Percentiles rank a stretch among this genome's conserved stretches.
Evolutionary conservation across 92 coral and sea anemone species (phyloP).

Genomic region (Phenganax subtilis): DNA sequence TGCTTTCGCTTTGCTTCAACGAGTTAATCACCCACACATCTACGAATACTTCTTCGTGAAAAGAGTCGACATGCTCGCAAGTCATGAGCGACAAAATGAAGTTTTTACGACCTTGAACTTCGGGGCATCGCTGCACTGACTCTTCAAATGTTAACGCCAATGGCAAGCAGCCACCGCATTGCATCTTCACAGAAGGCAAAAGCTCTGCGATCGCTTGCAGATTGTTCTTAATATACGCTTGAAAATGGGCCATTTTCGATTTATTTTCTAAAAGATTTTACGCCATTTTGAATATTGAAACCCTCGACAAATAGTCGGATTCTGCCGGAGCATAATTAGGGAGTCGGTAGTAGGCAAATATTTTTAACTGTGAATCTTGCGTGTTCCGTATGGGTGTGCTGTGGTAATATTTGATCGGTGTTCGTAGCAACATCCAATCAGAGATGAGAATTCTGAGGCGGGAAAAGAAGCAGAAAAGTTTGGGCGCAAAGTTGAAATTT

Average conservation of each 20-base stretch:
- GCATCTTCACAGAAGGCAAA: conserved; percentile 29
- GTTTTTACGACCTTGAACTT: not conserved
- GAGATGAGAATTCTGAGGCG: no score
- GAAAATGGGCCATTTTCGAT: conserved; percentile 27
- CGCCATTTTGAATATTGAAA: conserved; percentile 29
- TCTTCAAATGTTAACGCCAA: conserved; percentile 38
- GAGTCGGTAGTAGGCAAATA: not conserved
- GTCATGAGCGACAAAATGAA: conserved; percentile 30
- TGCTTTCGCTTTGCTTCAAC: conserved; percentile 13
- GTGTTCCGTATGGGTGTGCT: no score
- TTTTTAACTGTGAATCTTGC: no score
- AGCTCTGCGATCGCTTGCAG: conserved; percentile 24
- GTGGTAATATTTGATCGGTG: no score
- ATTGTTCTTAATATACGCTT: conserved; percentile 35
- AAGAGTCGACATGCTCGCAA: conserved; percentile 33
- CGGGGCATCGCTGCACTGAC: conserved; percentile 34
- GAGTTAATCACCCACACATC: conserved; percentile 35
- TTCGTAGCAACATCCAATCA: no score
- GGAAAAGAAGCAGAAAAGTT: no score
- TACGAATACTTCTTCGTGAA: conserved; percentile 24
- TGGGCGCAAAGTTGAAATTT: no score
- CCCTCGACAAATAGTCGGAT: not conserved
- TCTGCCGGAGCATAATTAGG: not conserved
- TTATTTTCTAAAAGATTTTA: not conserved
- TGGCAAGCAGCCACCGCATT: conserved; percentile 37